Conservation (phyloP, 2,797 vertebrate species). For the Hippocampus kuda region DNA sequence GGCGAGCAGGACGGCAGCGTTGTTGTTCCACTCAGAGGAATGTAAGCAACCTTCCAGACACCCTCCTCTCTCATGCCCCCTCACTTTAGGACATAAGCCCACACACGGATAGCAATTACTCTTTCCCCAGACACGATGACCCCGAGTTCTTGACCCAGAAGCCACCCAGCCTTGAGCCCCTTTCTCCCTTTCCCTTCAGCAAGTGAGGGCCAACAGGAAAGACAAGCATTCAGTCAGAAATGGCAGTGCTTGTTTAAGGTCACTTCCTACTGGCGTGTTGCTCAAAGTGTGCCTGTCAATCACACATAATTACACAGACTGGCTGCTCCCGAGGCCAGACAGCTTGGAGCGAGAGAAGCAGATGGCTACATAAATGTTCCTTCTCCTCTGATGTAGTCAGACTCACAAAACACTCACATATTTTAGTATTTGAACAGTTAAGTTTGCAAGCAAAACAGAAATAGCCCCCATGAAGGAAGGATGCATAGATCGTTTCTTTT, state of each 20-base stretch:
- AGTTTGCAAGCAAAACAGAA: background rate
- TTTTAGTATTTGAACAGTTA: conserved; percentile 10
- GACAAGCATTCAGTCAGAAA: conserved; percentile 58
- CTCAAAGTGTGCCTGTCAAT: conserved; percentile 63
- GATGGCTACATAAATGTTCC: conserved; percentile 23
- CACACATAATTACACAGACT: conserved; percentile 51
- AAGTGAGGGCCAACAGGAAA: conserved; percentile 16
- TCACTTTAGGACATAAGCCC: conserved; percentile 50
- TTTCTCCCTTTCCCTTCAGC: conserved; percentile 37
- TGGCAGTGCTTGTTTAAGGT: conserved; percentile 65
- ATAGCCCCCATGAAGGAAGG: background rate
- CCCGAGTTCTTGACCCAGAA: conserved; percentile 44
- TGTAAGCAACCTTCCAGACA: conserved; percentile 30
- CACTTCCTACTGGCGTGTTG: conserved; percentile 56
- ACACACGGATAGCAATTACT: conserved; percentile 60
- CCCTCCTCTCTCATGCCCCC: conserved; percentile 22
- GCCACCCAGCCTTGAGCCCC: conserved; percentile 32
- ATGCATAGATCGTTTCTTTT: background rate
- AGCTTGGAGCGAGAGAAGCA: conserved; percentile 44
- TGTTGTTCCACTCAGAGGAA: conserved; percentile 44
- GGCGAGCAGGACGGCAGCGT: conserved; percentile 30
- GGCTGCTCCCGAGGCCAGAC: conserved; percentile 39
- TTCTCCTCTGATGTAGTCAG: conserved; percentile 24
- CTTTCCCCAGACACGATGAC: conserved; percentile 43
- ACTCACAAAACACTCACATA: conserved; percentile 19